Evolutionary conservation across 2,113 vertebrate genomes (phyloP), one percentile per base, ranked within the genome.

Genomic region (Peromyscus leucopus): DNA sequence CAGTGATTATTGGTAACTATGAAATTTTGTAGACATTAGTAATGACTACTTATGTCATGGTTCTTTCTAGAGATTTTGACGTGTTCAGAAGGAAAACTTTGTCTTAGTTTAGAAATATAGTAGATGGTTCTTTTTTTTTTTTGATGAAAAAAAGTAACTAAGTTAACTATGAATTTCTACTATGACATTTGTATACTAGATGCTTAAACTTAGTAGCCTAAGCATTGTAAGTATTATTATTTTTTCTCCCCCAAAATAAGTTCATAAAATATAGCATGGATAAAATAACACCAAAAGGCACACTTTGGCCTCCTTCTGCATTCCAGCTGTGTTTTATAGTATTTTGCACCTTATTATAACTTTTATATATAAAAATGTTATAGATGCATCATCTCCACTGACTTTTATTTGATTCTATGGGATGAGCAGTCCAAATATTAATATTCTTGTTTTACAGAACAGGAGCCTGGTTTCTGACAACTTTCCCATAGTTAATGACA

Each of bases 401-500:
- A 90, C 80, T 93, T 86, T 89, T 6, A 59, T 28, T 46, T 31
- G 26, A 39, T 5, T 7, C 42, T 39, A 2, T 85, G 72, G 59
- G 22, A 89, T 61, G 51, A 22, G n/a, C 3, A 93, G 51, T 16
- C n/a, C 31, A 84, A 75, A 75, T 75, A 22, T 92, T 90, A 51
- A 71, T 74, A 80, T 55, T 57, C 15, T 10, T 48, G 48, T 87
- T 95, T 93, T 96, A 93, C 0, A 89, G 46, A 90, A 63, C 9
- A 88, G 19, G 1, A 69, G 59, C 4, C 21, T 86, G 12, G 72
- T 1, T 2, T 85, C 72, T 57, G 7, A 67, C 33, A 74, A 80
- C n/a, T 80, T 82, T 31, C 17, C n/a, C 11, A 59, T 94, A 92
- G 13, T 57, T 75, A 93, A n/a, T 63, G 24, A 74, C 65, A 80